Evolutionary conservation across 1,140 invertebrate genomes (phyloP), one percentile per base, ranked within the genome.

Genomic region (Helicoverpa zea): DNA sequence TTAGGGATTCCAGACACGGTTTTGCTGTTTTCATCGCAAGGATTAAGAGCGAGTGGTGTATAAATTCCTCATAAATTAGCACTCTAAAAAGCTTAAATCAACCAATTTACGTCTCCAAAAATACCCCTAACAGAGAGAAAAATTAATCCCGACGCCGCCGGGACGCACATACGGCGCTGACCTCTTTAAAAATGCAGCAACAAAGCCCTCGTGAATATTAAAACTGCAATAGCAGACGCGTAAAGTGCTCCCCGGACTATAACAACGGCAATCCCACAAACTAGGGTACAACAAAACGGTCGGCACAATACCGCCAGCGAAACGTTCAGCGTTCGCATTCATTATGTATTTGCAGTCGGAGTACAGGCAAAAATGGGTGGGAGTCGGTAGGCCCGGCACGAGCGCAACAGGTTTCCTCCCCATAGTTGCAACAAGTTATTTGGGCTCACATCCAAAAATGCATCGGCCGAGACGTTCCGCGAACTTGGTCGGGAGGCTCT

Each of bases 401-500:
- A 68, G 78, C 75, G 89, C 93, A 94, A 94, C 92, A 94, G 91
- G 92, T 93, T 77, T 81, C 81, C 16, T 30, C 80, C 80, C 81
- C 61, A 84, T 84, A 72, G 83, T 81, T 90, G 92, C 93, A 94
- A 94, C 93, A 94, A 92, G 93, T 94, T 84, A 87, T 88, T 88
- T 91, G 91, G 93, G 93, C 91, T 88, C 89, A 82, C 84, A 88
- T 94, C 93, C 93, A 94, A 94, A 94, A 94, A 93, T 93, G 93
- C 92, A 94, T 87, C 90, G 88, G 87, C 84, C 86, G 88, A 84
- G 86, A 81, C 83, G 78, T 58, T 78, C 80, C 81, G 85, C 84
- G 79, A 90, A 89, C 78, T 89, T 87, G 56, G 79, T 66, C 86
- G 83, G 82, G 64, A 64, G 63, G 11, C 73, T 70, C 64, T 58